Base-by-base conservation (phyloP, 1,140 invertebrate species). In the Anastatus disparis region DNA sequence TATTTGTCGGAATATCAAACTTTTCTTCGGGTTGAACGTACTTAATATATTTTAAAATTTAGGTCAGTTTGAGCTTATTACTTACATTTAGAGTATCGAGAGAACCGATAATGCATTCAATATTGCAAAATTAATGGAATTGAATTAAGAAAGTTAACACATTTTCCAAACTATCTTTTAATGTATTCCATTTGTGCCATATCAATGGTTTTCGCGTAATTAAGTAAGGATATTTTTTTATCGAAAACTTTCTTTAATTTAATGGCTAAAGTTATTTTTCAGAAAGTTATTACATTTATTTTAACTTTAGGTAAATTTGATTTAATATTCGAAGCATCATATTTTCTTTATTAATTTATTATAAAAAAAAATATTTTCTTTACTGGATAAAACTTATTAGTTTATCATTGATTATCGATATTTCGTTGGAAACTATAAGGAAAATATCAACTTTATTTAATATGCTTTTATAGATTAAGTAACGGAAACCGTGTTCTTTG, bases 1-100 rank as follows among this genome's bases (percentile, higher is more conserved):
- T n/a, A n/a, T n/a, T n/a, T 35, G 48, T 58, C 46, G 40, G 42
- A 68, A 38, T 59, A 31, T 62, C n/a, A 61, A 69, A 68, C 29
- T 62, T 69, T 68, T 59, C 17, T 22, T 2, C 40, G 38, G 15
- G 8, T n/a, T n/a, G n/a, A n/a, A n/a, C n/a, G n/a, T n/a, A n/a
- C n/a, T n/a, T n/a, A n/a, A n/a, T 56, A 56, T 31, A 44, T 66
- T 31, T 22, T 55, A 24, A 22, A 15, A 58, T 68, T 44, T 17
- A 31, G 55, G 24, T 58, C 29, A 68, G 42, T 48, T 26, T 7
- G 13, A 35, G 7, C 53, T 40, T 53, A 40, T 26, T 4, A 2
- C 9, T 7, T 13, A 1, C n/a, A n/a, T n/a, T n/a, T n/a, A n/a
- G n/a, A n/a, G 29, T 29, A 56, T 66, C 26, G 26, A 8, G 9